A percentile compares a stretch with the other conserved stretches of the same genome.
These are phyloP conservation scores for Coelinius sp. DNA, from an alignment of 2,888 invertebrate genomes.

Conservation along the genomic window DNA sequence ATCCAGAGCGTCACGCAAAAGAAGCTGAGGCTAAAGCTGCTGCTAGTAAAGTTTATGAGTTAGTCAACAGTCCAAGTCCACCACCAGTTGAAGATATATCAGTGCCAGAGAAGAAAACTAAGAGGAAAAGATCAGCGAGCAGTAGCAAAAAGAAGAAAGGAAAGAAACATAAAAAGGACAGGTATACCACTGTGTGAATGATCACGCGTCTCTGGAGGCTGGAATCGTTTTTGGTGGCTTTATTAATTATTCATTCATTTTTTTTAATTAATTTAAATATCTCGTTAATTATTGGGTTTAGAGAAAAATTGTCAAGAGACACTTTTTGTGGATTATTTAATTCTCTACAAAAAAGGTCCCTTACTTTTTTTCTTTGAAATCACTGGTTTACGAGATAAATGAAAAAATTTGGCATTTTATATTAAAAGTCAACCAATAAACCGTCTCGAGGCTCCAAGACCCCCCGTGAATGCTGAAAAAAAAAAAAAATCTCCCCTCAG, in stretches of 20 bases:
- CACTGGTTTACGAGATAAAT: no score
- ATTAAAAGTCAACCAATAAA: slow-evolving; percentile 36
- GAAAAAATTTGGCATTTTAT: no score
- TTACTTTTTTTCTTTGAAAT: no score
- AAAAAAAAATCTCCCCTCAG: slow-evolving; percentile 24
- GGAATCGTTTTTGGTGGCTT: slow-evolving; percentile 50
- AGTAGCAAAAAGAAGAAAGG: slow-evolving; percentile 78
- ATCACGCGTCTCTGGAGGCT: slow-evolving; percentile 62
- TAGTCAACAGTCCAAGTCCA: slow-evolving; percentile 83
- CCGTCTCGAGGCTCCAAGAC: slow-evolving; percentile 62
- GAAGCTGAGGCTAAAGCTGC: slow-evolving; percentile 73
- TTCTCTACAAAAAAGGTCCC: no score
- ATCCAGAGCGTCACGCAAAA: slow-evolving; percentile 81
- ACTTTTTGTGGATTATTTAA: no score
- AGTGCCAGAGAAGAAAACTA: slow-evolving; percentile 64
- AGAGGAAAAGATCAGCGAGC: slow-evolving; percentile 70
- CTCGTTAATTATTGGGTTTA: no score
- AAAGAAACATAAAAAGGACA: slow-evolving; percentile 78
- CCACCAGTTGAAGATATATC: slow-evolving; percentile 53
- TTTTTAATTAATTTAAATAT: no score
- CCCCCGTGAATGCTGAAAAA: slow-evolving; percentile 35
- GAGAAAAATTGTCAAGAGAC: no score
- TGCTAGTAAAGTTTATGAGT: slow-evolving; percentile 76
- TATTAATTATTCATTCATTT: neutral
- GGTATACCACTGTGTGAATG: slow-evolving; percentile 71